Evolutionary conservation across 2,113 vertebrate genomes (phyloP), one percentile per base, ranked within the genome.

Genomic region (Lynx canadensis): DNA sequence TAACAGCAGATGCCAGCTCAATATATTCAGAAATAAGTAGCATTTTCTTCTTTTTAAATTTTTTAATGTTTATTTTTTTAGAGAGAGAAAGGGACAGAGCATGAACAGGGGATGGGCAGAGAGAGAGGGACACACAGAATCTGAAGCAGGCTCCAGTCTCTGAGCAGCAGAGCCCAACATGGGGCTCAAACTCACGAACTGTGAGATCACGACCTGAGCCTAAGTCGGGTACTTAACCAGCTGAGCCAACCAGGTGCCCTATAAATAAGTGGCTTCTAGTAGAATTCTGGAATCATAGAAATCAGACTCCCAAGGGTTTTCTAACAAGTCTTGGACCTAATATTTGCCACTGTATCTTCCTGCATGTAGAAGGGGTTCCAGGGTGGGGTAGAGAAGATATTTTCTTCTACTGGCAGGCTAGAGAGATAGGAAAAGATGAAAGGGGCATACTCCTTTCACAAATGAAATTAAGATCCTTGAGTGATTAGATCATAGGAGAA

Each of bases 221-320:
- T 18, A 57, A 57, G 55, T 57, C 6, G 0, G 19, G 19, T 57
- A 21, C 55, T 57, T 57, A 21, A 57, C 55, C 5, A 18, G 19
- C 18, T 19, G 55, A 57, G 6, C 55, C 55, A 57, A 5, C 18
- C 55, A 57, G 55, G 18, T 0, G 16, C 55, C 55, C 16, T 19
- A 57, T 21, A 87, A 95, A 95, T 29, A 63, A 15, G 13, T 73
- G 76, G 81, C 5, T 36, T 90, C 93, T 71, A 65, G 7, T 25
- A n/a, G n/a, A 68, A 82, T 60, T 85, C 45, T 71, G 81, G 71
- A 81, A 74, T 68, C 52, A 87, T 36, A 95, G 63, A 95, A 88
- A 91, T 71, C n/a, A 66, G 25, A 19, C 36, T 94, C 19, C n/a
- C 69, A 48, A 85, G 10, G 10, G 16, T 79, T 90, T 90, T 93